Evolutionary conservation across 2,888 invertebrate genomes (phyloP), one percentile per base, ranked within the genome.

Genomic region (Temnothorax ravouxi): DNA sequence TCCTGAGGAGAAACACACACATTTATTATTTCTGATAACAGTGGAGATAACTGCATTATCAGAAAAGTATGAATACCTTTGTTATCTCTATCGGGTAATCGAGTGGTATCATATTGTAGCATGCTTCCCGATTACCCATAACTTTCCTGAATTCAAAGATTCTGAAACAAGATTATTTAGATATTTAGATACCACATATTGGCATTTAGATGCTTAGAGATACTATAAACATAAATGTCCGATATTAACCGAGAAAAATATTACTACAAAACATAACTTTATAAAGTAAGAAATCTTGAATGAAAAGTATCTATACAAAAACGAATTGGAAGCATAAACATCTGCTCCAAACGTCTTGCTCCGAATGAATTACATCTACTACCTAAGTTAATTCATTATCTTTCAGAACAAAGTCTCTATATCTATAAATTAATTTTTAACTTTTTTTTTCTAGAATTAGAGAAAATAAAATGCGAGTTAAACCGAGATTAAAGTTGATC

Each of bases 141-240:
- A 98, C 95, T 96, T 98, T 98, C 87, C 98, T 96, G 95, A 99
- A 98, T 94, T 98, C 97, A 95, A 99, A 98, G 95, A 99, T 96
- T 95, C 99, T 99, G 95, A 91, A 97, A 96, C 93, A 91, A 89
- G 85, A 91, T 69, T 9, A 21, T 6, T 34, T 8, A 15, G 1
- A 69, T 52, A 11, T 11, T 56, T 25, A 18, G 3, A 34, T 34
- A 18, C 34, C 0, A 25, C 34, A 6, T 62, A 3, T 25, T 52
- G 2, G 2, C 3, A 54, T 25, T 38, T 38, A 38, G 29, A 62
- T 34, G 34, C 0, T 5, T 34, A 34, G 5, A 34, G 5, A 6
- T 44, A 66, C 2, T 66, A 15, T 41, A 25, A 66, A 18, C 9
- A 66, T 41, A 66, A 21, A 44, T 25, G 1, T 66, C 0, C 0